A percentile compares a stretch with the other conserved stretches of the same genome.
phyloP scores from a whole-genome alignment of 2,888 invertebrate species.

The Lacanobia oleracea region DNA sequence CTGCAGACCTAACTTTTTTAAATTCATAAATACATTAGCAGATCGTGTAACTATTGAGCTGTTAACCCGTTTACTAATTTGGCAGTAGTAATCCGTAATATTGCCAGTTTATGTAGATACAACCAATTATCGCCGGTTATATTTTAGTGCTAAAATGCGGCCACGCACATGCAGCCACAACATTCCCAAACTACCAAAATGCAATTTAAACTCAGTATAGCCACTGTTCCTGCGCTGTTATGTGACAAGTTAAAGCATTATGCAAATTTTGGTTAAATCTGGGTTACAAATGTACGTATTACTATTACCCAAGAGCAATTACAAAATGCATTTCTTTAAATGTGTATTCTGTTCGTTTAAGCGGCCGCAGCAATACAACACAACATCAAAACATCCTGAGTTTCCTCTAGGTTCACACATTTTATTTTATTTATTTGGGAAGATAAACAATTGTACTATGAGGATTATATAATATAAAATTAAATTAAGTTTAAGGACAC shows the following conservation, averaged over 20 bases:
- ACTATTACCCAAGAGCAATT: conserved; percentile 70
- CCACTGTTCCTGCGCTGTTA: conserved; percentile 78
- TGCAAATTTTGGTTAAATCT: conserved; percentile 83
- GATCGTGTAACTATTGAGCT: conserved; percentile 31
- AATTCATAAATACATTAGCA: conserved; percentile 25
- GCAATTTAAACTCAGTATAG: conserved; percentile 84
- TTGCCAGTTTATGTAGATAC: conserved; percentile 61
- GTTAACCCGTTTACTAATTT: conserved; percentile 62
- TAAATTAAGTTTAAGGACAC: no score
- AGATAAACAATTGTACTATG: no score
- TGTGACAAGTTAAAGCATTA: conserved; percentile 86
- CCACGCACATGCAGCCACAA: conserved; percentile 76
- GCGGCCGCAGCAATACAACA: neutral
- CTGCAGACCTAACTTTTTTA: conserved; percentile 13
- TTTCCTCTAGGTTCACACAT: no score
- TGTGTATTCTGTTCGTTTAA: conserved; percentile 33
- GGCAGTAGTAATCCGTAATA: conserved; percentile 65
- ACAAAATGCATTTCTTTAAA: conserved; percentile 66
- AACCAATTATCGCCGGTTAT: conserved; percentile 75
- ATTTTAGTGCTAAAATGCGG: conserved; percentile 78
- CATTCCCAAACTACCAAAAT: conserved; percentile 81
- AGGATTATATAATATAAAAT: no score
- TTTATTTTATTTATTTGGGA: no score
- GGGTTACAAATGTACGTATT: conserved; percentile 79
- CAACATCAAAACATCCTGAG: neutral